phyloP scores from a whole-genome alignment of 1,140 invertebrate species.

The Holcopasites calliopsidis region DNA sequence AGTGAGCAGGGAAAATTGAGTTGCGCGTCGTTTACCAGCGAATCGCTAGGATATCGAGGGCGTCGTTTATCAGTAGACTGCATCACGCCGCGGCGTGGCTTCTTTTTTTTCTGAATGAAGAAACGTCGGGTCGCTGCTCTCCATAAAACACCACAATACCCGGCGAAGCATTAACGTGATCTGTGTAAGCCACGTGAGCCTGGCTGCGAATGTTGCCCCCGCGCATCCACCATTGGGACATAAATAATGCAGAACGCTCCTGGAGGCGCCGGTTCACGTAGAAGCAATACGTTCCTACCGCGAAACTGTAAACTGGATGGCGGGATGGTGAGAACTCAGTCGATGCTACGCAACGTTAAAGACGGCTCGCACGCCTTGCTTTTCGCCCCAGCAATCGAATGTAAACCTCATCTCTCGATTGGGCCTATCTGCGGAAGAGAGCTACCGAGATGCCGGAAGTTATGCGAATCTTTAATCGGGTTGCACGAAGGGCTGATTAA shows the following conservation, averaged over 20 bases:
- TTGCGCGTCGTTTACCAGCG: background rate
- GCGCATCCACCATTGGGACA: constrained; percentile 49
- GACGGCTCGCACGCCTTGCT: background rate
- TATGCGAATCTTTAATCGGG: background rate
- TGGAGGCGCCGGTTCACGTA: constrained; percentile 65
- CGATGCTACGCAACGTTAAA: constrained; percentile 37
- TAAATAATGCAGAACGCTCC: constrained; percentile 68
- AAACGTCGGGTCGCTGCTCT: constrained; percentile 47
- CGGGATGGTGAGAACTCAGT: constrained; percentile 39
- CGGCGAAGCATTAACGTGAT: constrained; percentile 62
- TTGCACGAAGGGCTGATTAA: background rate
- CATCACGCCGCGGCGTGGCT: background rate
- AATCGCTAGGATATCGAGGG: background rate
- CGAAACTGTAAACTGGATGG: constrained; percentile 53
- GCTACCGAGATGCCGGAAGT: background rate
- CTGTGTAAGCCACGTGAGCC: constrained; percentile 64
- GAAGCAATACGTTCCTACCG: constrained; percentile 62
- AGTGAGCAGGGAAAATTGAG: background rate
- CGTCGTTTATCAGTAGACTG: background rate
- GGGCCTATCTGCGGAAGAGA: background rate
- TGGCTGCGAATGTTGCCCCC: constrained; percentile 25
- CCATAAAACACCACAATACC: constrained; percentile 61
- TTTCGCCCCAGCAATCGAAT: background rate
- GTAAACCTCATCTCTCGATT: background rate
- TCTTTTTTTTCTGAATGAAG: constrained; percentile 47